phyloP scores from a whole-genome alignment of 64 coral and sea anemone species.

The Stylophora pistillata region DNA sequence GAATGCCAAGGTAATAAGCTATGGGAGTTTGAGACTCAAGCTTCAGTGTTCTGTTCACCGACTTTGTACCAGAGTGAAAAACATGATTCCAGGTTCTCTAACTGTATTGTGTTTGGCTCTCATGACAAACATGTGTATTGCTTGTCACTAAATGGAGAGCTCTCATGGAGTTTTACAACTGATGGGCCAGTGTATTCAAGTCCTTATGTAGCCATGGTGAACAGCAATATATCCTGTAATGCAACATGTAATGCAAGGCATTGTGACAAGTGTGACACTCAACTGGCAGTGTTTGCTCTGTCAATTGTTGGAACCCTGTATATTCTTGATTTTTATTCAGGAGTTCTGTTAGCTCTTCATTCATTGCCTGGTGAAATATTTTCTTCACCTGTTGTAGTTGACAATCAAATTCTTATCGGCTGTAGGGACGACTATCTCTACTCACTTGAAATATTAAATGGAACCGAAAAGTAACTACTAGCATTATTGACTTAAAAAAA shows the following conservation, averaged over 20 bases:
- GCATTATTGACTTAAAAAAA: too few relatives aligned
- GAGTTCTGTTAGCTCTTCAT: slow-evolving; percentile 42
- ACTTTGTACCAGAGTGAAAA: background rate
- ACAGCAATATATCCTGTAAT: background rate
- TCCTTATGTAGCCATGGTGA: slow-evolving; percentile 62
- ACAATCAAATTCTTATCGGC: slow-evolving; percentile 60
- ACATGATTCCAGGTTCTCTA: background rate
- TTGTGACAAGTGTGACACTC: background rate
- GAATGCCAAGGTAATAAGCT: slow-evolving; percentile 35
- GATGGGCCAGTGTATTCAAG: slow-evolving; percentile 83
- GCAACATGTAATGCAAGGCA: background rate
- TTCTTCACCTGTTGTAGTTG: slow-evolving; percentile 82
- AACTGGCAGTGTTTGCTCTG: slow-evolving; percentile 46
- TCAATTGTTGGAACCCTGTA: slow-evolving; percentile 80
- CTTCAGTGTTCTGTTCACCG: slow-evolving; percentile 79
- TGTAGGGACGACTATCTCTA: slow-evolving; percentile 90
- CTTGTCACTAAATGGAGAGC: slow-evolving; percentile 56
- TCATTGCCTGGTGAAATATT: slow-evolving; percentile 79
- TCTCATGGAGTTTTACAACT: slow-evolving; percentile 66
- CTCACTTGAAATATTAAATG: slow-evolving; percentile 48
- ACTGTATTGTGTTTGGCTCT: slow-evolving; percentile 65
- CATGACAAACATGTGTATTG: slow-evolving; percentile 86
- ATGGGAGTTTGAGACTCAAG: slow-evolving; percentile 65
- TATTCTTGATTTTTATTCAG: slow-evolving; percentile 48
- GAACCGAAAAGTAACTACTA: background rate